phyloP scores from a whole-genome alignment of 2,113 vertebrate genomes.

The Smithornis capensis region DNA sequence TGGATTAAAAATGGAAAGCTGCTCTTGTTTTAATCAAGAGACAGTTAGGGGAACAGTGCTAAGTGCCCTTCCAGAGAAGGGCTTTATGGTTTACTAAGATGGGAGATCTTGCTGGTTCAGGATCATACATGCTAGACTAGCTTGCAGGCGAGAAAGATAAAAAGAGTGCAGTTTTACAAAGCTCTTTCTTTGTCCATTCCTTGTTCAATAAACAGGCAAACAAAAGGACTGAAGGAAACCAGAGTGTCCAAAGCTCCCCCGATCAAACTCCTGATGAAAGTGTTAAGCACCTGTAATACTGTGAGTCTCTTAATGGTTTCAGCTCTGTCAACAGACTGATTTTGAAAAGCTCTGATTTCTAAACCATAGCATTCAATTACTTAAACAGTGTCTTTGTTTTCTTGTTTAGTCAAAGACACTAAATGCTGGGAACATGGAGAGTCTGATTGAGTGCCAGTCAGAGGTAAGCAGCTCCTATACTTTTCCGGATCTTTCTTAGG shows the following conservation, averaged over 20 bases:
- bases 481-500: neutral
- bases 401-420: conserved; percentile 86
- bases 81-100: neutral
- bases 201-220: conserved; percentile 70
- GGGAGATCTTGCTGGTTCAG: neutral
- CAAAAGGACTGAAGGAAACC: conserved; percentile 59
- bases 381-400: neutral
- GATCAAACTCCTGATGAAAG: conserved; percentile 86
- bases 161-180: neutral
- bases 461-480: conserved; percentile 75
- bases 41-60: neutral
- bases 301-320: conserved; percentile 71
- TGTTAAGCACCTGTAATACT: conserved; percentile 80
- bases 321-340: neutral
- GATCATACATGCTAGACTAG: neutral
- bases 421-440: conserved; percentile 85
- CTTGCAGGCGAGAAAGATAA: neutral
- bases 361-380: neutral
- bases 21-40: neutral
- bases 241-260: conserved; percentile 52
- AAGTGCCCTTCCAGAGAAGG: neutral
- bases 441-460: conserved; percentile 71
- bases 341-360: neutral
- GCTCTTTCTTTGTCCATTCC: neutral
- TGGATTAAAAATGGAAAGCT: conserved; percentile 9